Conservation (phyloP, 2,797 vertebrate genomes). For the Eptatretus atami region DNA sequence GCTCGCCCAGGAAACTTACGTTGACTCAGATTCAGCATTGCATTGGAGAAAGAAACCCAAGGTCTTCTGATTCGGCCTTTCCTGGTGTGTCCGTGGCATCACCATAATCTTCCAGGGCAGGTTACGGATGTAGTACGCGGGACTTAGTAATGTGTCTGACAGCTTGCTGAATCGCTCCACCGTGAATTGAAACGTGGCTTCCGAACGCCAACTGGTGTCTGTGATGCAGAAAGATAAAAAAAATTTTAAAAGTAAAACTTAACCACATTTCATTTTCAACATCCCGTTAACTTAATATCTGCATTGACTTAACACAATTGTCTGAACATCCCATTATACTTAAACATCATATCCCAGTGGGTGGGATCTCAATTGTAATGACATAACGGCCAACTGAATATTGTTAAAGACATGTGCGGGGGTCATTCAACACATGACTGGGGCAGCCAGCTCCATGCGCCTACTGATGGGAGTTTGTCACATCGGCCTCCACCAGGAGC, state of each 20-base stretch:
- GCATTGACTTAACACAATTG: too few species aligned
- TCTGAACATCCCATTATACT: too few species aligned
- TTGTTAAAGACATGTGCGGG: too few species aligned
- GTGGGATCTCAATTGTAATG: too few species aligned
- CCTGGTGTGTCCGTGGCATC: conserved; percentile 91
- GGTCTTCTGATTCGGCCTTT: conserved; percentile 93
- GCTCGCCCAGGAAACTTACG: conserved; percentile 25
- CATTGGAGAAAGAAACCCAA: conserved; percentile 98
- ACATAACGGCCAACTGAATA: too few species aligned
- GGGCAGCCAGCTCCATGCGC: too few species aligned
- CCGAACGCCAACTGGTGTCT: conserved; percentile 96
- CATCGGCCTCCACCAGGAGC: too few species aligned
- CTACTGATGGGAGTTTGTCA: too few species aligned
- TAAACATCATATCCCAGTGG: too few species aligned
- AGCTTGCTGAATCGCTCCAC: conserved; percentile 88
- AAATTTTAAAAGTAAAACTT: not conserved
- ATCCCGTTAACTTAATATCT: too few species aligned
- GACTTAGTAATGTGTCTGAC: conserved; percentile 88
- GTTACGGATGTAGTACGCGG: conserved; percentile 92
- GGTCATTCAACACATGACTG: too few species aligned
- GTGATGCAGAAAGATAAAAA: conserved; percentile 8
- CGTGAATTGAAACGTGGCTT: conserved; percentile 87
- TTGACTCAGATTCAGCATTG: conserved; percentile 95
- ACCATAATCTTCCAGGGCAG: conserved; percentile 99
- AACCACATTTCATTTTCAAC: too few species aligned